Evolutionary conservation across 2,113 vertebrate genomes (phyloP).

Genomic region (Astatoreochromis straeleni): DNA sequence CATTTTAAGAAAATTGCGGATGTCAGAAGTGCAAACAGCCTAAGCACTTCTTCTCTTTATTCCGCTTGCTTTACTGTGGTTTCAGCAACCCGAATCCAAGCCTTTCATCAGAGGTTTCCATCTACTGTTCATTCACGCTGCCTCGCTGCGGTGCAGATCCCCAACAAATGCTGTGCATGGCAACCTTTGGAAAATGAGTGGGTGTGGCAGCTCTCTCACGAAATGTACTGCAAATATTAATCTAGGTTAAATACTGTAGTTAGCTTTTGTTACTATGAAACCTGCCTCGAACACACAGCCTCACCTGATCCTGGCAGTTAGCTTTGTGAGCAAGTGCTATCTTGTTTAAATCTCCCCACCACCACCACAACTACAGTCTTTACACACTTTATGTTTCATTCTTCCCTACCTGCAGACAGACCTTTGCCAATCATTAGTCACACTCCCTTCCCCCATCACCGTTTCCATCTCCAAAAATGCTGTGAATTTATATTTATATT

Average conservation of each 20-base stretch:
- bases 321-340: conserved; percentile 43
- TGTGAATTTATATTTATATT: background rate
- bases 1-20: background rate
- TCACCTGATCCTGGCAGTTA: background rate
- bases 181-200: conserved; percentile 48
- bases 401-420: conserved; percentile 39
- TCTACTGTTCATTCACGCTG: background rate
- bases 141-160: background rate
- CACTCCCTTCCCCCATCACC: background rate
- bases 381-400: conserved; percentile 23
- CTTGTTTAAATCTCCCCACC: conserved; percentile 48
- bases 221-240: conserved; percentile 44
- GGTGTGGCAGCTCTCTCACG: background rate
- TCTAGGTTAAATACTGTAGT: conserved; percentile 15
- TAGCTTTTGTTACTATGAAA: conserved; percentile 25
- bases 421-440: background rate
- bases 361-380: background rate
- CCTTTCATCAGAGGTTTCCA: conserved; percentile 6
- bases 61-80: background rate
- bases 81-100: background rate
- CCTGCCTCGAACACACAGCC: background rate
- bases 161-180: conserved; percentile 34
- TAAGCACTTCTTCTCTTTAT: background rate
- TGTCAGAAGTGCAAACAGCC: background rate
- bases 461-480: background rate